phyloP scores from a whole-genome alignment of 1,140 invertebrate genomes.

The Caenorhabditis remanei region DNA sequence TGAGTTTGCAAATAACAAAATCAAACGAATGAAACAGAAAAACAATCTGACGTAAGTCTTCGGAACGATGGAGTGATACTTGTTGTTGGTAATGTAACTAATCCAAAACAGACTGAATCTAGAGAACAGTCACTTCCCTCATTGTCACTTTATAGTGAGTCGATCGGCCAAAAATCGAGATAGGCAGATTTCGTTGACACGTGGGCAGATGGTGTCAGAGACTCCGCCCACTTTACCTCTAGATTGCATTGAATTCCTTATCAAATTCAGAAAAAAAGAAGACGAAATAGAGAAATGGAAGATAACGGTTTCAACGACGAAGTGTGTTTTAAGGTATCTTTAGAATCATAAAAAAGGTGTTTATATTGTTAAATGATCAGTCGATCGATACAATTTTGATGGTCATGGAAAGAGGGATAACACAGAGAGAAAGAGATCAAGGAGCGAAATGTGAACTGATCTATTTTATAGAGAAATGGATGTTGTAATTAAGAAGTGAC shows the following conservation, averaged over 20 bases:
- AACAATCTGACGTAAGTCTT: conserved; percentile 27
- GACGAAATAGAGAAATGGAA: neutral
- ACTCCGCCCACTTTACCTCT: neutral
- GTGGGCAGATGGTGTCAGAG: neutral
- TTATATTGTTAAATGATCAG: conserved; percentile 13
- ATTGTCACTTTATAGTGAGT: neutral
- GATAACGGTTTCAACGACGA: conserved; percentile 51
- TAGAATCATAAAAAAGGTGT: neutral
- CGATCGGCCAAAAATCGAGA: neutral
- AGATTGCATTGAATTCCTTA: conserved; percentile 6
- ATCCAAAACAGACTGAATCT: too few relatives aligned
- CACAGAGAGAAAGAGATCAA: neutral
- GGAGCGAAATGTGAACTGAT: conserved; percentile 42
- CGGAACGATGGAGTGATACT: neutral
- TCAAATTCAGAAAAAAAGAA: neutral
- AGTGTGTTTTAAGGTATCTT: neutral
- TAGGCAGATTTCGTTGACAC: neutral
- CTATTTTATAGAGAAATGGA: neutral
- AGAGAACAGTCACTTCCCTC: conserved; percentile 13
- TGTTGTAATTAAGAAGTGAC: too few relatives aligned
- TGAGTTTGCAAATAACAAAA: neutral
- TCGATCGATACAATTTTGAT: too few relatives aligned
- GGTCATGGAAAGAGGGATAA: neutral
- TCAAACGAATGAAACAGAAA: neutral
- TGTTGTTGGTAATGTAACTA: too few relatives aligned